Evolutionary conservation across 2,888 invertebrate genomes (phyloP), one percentile per base, ranked within the genome.

Genomic region (Cephus rjabovi): DNA sequence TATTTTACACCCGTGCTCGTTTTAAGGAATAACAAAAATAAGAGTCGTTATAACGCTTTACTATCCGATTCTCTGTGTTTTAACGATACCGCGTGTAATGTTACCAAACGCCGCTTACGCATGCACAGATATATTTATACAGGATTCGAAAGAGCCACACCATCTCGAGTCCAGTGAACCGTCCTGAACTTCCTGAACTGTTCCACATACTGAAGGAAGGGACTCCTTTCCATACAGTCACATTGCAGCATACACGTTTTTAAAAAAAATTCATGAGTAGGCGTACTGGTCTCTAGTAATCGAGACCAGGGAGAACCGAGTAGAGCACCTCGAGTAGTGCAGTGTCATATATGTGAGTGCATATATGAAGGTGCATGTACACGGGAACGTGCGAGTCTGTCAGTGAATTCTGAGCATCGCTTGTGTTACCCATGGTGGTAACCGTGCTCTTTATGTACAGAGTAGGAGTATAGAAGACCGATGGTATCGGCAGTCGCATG

Each of bases 401-500:
- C 23, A 56, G 56, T 56, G 56, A 56, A 56, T 56, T 56, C 56
- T 56, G 56, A 56, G 23, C 56, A 9, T 56, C 56, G 56, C 56
- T 56, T 56, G 56, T 56, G 56, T 56, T 56, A 56, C 56, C 56
- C 56, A 56, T 56, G 56, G 56, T 56, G 56, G 56, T 56, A 56
- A 56, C 56, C 23, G 56, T 23, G 23, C 23, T 56, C 56, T 56
- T 56, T 56, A 56, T 23, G 56, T 56, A 56, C 74, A 76, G 78
- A 75, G 80, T 34, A 76, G 74, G 74, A 79, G 78, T 75, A 77
- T 75, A 73, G 75, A 68, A 35, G 78, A 81, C 79, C 76, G 79
- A 81, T 75, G 81, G 76, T 80, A 79, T 78, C 77, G 79, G 79
- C 88, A 89, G 89, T 89, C 87, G 87, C 84, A 85, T 85, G 85